These are phyloP conservation scores for Acanthaster planci DNA, from an alignment of 35 echinoderm and acorn worm genomes.

Conservation along the genomic window DNA sequence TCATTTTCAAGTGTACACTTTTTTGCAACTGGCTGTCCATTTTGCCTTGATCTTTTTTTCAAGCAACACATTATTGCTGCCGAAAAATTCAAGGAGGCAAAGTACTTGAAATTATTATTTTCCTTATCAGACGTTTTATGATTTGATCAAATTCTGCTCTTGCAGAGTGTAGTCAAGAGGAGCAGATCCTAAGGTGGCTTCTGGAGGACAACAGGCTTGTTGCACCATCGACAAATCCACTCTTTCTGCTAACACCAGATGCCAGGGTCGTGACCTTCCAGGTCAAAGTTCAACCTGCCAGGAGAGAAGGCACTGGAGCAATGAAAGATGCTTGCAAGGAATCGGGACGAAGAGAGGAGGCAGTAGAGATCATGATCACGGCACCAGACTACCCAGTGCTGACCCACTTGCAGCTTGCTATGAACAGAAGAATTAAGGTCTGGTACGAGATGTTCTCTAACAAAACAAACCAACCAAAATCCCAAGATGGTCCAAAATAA, in stretches of 20 bases:
- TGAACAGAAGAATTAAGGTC: conserved; percentile 21
- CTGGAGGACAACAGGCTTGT: conserved; percentile 8
- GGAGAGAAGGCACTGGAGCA: neutral
- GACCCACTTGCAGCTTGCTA: conserved; percentile 6
- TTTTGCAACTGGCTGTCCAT: too few relatives aligned
- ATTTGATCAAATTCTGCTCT: too few relatives aligned
- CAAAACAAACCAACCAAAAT: too few relatives aligned
- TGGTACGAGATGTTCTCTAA: neutral
- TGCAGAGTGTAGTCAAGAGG: neutral
- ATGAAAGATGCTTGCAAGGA: neutral
- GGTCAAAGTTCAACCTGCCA: neutral
- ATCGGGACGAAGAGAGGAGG: too few relatives aligned
- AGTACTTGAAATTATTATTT: too few relatives aligned
- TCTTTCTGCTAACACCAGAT: neutral
- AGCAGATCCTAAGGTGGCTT: conserved; percentile 12
- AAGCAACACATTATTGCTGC: too few relatives aligned
- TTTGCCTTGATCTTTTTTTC: too few relatives aligned
- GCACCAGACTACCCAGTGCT: conserved; percentile 21
- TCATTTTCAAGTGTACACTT: too few relatives aligned
- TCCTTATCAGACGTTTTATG: too few relatives aligned
- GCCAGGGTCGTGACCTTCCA: conserved; percentile 20
- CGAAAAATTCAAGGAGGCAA: too few relatives aligned
- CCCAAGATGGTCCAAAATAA: too few relatives aligned
- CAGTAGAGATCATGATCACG: neutral
- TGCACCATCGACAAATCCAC: neutral